A percentile compares a stretch with the other conserved stretches of the same genome.
Conservation (phyloP, 1,140 invertebrate genomes). For the Platorchestia sp. region DNA sequence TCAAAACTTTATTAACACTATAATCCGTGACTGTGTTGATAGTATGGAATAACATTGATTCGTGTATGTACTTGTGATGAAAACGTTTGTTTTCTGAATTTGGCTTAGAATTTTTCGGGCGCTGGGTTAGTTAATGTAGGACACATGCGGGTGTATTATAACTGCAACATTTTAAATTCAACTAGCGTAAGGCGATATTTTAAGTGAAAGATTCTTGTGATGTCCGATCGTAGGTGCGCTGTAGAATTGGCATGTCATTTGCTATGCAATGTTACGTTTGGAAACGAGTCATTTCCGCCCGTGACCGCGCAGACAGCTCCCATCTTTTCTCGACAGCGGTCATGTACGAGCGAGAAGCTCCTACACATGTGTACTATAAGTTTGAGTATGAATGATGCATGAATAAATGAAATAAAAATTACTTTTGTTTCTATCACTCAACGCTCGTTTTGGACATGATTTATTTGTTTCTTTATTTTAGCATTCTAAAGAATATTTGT, state of each 20-base stretch:
- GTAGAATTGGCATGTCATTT: not conserved
- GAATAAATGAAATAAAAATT: conserved; percentile 52
- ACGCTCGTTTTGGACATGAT: too few relatives aligned
- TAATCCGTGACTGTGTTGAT: not conserved
- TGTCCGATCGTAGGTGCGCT: conserved; percentile 7
- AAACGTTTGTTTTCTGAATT: not conserved
- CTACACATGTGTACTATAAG: conserved; percentile 20
- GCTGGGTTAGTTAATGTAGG: not conserved
- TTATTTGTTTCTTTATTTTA: too few relatives aligned
- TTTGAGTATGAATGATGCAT: conserved; percentile 53
- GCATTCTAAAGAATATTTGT: too few relatives aligned
- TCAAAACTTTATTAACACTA: not conserved
- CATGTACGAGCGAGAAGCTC: not conserved
- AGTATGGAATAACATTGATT: not conserved
- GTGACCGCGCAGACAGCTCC: not conserved
- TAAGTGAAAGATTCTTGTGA: conserved; percentile 29
- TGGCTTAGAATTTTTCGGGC: not conserved
- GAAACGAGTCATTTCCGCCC: not conserved
- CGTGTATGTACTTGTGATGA: not conserved
- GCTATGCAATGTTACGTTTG: conserved; percentile 12
- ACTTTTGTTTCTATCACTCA: not conserved
- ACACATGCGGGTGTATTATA: conserved; percentile 37
- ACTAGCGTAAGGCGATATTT: not conserved
- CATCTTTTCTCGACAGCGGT: not conserved
- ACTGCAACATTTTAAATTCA: conserved; percentile 32